Evolutionary conservation across 2,113 vertebrate species (phyloP).

Genomic region (Zapornia atra): DNA sequence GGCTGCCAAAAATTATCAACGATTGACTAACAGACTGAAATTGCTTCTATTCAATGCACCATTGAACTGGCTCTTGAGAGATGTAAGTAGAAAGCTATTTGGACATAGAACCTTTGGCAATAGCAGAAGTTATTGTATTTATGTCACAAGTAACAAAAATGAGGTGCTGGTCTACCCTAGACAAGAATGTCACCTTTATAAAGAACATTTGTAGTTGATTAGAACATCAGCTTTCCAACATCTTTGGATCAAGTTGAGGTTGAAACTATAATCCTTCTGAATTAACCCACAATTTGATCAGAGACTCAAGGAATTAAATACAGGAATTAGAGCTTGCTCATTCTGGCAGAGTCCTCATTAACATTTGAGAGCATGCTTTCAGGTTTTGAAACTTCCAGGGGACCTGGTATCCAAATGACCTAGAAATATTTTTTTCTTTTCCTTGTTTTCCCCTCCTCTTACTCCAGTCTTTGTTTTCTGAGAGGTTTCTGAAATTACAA

Average conservation of each 20-base stretch:
- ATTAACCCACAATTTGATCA: not conserved
- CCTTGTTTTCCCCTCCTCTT: rapidly evolving
- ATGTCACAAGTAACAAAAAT: not conserved
- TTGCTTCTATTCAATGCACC: not conserved
- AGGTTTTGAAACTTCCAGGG: not conserved
- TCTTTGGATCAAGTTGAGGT: not conserved
- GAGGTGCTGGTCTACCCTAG: not conserved
- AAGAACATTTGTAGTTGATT: not conserved
- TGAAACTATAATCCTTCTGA: not conserved
- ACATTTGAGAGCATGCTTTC: not conserved
- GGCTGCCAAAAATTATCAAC: slow-evolving; percentile 24
- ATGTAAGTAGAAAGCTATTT: not conserved
- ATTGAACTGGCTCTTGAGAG: not conserved
- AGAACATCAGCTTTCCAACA: not conserved
- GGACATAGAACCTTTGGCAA: not conserved
- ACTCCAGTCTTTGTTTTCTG: not conserved
- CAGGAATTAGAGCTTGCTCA: not conserved
- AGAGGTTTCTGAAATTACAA: not conserved
- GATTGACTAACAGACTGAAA: not conserved
- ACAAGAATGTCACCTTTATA: not conserved
- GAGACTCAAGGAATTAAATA: not conserved
- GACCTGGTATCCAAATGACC: not conserved
- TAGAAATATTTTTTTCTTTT: not conserved
- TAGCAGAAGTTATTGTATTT: not conserved
- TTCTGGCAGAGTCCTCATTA: not conserved